Evolutionary conservation across 2,888 invertebrate genomes (phyloP).

Genomic region (Acutogordius australiensis): DNA sequence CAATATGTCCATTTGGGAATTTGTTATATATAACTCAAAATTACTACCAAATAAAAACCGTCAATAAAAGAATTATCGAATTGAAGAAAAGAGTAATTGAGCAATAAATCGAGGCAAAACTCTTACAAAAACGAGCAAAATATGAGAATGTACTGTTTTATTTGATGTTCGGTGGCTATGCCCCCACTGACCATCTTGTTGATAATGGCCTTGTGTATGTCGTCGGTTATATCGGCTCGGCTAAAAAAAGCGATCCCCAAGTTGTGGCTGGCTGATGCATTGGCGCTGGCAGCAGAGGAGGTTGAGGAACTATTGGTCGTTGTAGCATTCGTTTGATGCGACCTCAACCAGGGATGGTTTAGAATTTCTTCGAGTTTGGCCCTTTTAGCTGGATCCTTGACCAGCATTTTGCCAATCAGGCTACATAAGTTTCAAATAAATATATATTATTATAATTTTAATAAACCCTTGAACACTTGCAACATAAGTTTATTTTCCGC

Average conservation of each 20-base stretch:
- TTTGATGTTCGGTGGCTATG: constrained; percentile 71
- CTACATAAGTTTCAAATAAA: constrained; percentile 25
- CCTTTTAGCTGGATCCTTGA: constrained; percentile 63
- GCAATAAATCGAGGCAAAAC: too few relatives aligned
- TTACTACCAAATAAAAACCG: too few relatives aligned
- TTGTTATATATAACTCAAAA: too few relatives aligned
- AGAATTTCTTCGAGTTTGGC: constrained; percentile 61
- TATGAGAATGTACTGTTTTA: constrained; percentile 41
- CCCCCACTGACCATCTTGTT: constrained; percentile 83
- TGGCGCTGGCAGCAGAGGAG: not conserved
- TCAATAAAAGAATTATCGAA: too few relatives aligned
- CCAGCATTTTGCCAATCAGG: constrained; percentile 65
- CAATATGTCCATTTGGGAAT: too few relatives aligned
- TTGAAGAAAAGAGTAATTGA: too few relatives aligned
- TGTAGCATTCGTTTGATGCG: not conserved
- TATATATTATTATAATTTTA: too few relatives aligned
- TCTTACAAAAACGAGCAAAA: too few relatives aligned
- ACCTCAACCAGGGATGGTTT: constrained; percentile 41
- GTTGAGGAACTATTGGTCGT: not conserved
- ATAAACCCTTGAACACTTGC: too few relatives aligned
- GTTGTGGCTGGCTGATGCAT: not conserved
- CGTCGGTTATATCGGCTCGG: constrained; percentile 40
- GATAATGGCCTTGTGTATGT: constrained; percentile 61
- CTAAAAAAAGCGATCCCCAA: not conserved
- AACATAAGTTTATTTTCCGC: too few relatives aligned